A percentile compares a stretch with the other conserved stretches of the same genome.
These are phyloP conservation scores for Trypoxylon attenuatum DNA, from an alignment of 2,888 invertebrate species.

Conservation along the genomic window DNA sequence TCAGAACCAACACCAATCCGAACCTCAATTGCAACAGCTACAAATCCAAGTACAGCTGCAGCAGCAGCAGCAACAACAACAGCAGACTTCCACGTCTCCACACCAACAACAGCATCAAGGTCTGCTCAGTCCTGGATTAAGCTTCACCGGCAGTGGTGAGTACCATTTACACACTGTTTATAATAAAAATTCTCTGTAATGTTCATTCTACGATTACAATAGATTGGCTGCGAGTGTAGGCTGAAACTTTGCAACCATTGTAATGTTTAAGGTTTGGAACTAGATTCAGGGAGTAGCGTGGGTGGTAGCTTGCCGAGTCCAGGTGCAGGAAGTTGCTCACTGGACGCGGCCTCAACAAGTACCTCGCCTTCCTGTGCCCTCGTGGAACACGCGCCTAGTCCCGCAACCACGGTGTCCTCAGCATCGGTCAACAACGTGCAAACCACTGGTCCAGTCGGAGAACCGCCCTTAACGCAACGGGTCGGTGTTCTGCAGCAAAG, in stretches of 20 bases:
- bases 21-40: slow-evolving; percentile 80
- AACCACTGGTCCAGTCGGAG: slow-evolving; percentile 79
- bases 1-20: slow-evolving; percentile 76
- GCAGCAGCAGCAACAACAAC: slow-evolving; percentile 78
- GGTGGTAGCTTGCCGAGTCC: slow-evolving; percentile 88
- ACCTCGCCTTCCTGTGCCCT: slow-evolving; percentile 70
- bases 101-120: slow-evolving; percentile 71
- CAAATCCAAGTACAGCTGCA: slow-evolving; percentile 85
- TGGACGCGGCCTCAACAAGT: slow-evolving; percentile 78
- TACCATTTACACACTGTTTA: neutral
- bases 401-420: slow-evolving; percentile 74
- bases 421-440: slow-evolving; percentile 81
- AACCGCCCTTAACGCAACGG: slow-evolving; percentile 77
- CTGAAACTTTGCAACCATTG: neutral
- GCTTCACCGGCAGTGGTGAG: slow-evolving; percentile 79
- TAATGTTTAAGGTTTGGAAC: slow-evolving; percentile 76
- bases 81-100: slow-evolving; percentile 65
- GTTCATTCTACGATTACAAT: too few relatives aligned
- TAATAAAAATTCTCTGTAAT: too few relatives aligned
- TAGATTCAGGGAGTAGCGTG: slow-evolving; percentile 85
- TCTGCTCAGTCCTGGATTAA: slow-evolving; percentile 77
- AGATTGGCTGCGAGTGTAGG: neutral
- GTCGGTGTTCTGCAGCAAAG: slow-evolving; percentile 87
- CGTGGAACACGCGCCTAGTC: slow-evolving; percentile 73
- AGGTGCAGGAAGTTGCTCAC: slow-evolving; percentile 82